Evolutionary conservation across 2,113 vertebrate genomes (phyloP), one percentile per base, ranked within the genome.

Genomic region (Glaucidium brasilianum): DNA sequence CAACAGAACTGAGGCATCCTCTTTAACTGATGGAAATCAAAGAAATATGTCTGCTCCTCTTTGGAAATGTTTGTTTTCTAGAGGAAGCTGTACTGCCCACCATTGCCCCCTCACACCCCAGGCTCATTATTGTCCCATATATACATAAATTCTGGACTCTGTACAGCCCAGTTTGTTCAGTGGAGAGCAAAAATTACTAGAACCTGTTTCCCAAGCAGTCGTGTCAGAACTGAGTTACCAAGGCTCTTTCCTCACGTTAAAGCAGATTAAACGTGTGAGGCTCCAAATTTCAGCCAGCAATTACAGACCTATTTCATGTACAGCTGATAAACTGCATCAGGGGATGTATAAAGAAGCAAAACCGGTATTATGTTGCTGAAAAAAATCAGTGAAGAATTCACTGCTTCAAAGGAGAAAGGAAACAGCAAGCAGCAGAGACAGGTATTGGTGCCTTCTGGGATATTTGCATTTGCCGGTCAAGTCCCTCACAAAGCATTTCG

Each of bases 401-500:
- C 18, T 55, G 2, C 69, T 93, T 74, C 29, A 67, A 39, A 90
- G 83, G 56, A 67, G 32, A 68, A 76, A 53, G 68, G 34, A 56
- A 90, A n/a, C 52, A 83, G 63, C 47, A 59, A 83, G 94, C 68
- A 86, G 71, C 67, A 39, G 6, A 81, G 73, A 47, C 1, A 15
- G 84, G 64, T 23, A 43, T 15, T 16, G 41, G 83, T 39, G 69
- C 58, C 69, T 84, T 86, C 37, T 21, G 72, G 79, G 69, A 56
- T 41, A 85, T 72, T n/a, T 59, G 72, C 55, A 88, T 62, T 93
- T 82, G 86, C 69, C 14, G 53, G 85, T 30, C 69, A 83, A 53
- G 43, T 30, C 81, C 82, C 64, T 90, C 91, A 71, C 59, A 85
- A 76, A 94, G 95, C 49, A 43, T 74, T 90, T 80, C 62, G 69